Base-by-base conservation (phyloP, 2,888 invertebrate species). In the Meiosimyza platycephala region DNA sequence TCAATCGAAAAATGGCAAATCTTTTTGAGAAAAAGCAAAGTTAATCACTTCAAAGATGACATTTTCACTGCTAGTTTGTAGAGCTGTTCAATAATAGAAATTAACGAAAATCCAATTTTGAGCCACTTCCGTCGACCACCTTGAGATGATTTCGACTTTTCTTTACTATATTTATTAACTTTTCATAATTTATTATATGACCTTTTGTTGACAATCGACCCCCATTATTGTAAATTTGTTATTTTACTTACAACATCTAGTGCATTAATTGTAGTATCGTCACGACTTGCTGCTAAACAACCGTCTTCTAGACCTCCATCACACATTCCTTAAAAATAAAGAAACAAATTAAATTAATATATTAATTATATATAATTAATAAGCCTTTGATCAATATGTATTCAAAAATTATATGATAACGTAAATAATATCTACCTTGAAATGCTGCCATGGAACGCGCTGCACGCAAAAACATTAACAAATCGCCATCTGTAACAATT, bases 371-470 rank as follows among this genome's bases (percentile, higher is more conserved):
- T 22, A 22, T 22, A 22, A 22, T 22, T 1, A 22, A 22, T 2
- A 22, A 22, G 1, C 2, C 1, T 22, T 22, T 22, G 1, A 22
- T 22, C 22, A 22, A 72, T 68, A 33, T 63, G 48, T 40, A 16
- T 15, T 18, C 13, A 55, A 18, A 55, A 28, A 47, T 9, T 22
- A 63, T n/a, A 18, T 47, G 13, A 47, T 62, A 12, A 28, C 13
- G 57, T 28, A 55, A 15, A 40, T 69, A 71, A 76, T 73, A 72
- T 72, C 80, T 78, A 84, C 84, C 85, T 87, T 98, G 98, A 89
- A 98, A 98, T 74, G 98, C 98, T 85, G 98, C 98, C 95, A 99
- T 97, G 76, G 97, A 97, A 83, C 98, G 93, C 79, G 97, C 98
- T 81, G 98, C 98, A 84, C 98, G 90, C 87, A 98, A 92, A 90